phyloP scores from a whole-genome alignment of 2,113 vertebrate genomes.

The Apteryx mantelli region DNA sequence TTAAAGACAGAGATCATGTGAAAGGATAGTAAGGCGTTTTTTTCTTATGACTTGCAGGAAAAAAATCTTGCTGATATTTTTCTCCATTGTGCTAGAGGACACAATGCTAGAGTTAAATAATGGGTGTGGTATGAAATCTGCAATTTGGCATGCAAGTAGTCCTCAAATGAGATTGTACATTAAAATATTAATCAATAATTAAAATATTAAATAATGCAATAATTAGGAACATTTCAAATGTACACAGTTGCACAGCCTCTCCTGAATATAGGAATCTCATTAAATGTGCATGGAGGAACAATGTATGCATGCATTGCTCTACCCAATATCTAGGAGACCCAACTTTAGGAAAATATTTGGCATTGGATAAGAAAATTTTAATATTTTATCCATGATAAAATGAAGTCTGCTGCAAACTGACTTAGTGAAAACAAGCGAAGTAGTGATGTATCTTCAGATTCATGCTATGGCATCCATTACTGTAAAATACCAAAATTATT shows the following conservation, averaged over 20 bases:
- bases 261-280: background rate
- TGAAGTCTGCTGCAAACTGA: too few relatives aligned
- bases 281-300: background rate
- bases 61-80: background rate
- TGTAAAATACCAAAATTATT: too few relatives aligned
- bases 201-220: too few relatives aligned
- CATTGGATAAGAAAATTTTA: background rate
- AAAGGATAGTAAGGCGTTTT: background rate
- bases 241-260: background rate
- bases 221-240: background rate
- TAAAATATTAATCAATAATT: too few relatives aligned
- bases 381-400: background rate
- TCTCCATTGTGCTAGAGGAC: background rate
- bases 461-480: too few relatives aligned
- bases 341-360: background rate
- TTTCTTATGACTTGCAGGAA: background rate
- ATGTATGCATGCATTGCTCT: background rate
- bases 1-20: background rate
- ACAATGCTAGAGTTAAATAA: background rate
- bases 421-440: too few relatives aligned
- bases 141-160: background rate
- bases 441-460: too few relatives aligned
- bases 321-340: background rate
- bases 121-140: background rate
- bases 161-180: background rate